Percentiles rank a stretch among this genome's conserved stretches.
phyloP scores from a whole-genome alignment of 2,888 invertebrate genomes.

The Tachina fera region DNA sequence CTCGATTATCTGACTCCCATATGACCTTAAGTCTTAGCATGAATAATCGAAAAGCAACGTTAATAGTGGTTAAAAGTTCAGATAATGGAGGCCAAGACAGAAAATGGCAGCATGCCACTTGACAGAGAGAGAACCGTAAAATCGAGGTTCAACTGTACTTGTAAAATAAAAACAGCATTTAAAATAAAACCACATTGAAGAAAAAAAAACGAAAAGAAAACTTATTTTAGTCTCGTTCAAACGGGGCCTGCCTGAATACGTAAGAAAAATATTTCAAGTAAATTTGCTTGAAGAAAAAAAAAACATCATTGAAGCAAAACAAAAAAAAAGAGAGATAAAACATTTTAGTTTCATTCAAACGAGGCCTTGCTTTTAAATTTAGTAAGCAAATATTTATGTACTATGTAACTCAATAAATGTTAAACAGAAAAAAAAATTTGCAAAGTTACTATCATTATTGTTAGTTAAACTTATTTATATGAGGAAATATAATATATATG shows the following conservation, averaged over 20 bases:
- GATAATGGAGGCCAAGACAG: too few species aligned
- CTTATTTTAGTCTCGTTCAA: constrained; percentile 13
- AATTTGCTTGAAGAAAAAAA: not conserved
- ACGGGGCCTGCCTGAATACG: constrained; percentile 14
- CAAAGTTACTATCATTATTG: too few species aligned
- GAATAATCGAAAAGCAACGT: too few species aligned
- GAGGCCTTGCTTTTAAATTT: constrained; percentile 9
- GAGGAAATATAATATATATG: too few species aligned
- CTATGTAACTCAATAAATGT: not conserved
- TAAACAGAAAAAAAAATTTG: too few species aligned
- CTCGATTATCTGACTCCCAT: too few species aligned
- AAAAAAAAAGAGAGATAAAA: not conserved
- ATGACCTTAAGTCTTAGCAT: too few species aligned
- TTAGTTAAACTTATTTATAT: too few species aligned
- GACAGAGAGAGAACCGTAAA: too few species aligned
- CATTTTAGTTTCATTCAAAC: constrained; percentile 3
- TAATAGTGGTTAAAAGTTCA: too few species aligned
- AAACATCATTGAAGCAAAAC: not conserved
- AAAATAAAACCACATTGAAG: not conserved
- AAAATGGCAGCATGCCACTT: too few species aligned
- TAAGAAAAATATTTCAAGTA: not conserved
- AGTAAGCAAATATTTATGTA: not conserved
- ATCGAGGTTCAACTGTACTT: not conserved
- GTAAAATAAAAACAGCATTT: constrained; percentile 15
- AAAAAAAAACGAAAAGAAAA: not conserved